Evolutionary conservation across 1,140 invertebrate genomes (phyloP).

Genomic region (Trachymyrmex septentrionalis): DNA sequence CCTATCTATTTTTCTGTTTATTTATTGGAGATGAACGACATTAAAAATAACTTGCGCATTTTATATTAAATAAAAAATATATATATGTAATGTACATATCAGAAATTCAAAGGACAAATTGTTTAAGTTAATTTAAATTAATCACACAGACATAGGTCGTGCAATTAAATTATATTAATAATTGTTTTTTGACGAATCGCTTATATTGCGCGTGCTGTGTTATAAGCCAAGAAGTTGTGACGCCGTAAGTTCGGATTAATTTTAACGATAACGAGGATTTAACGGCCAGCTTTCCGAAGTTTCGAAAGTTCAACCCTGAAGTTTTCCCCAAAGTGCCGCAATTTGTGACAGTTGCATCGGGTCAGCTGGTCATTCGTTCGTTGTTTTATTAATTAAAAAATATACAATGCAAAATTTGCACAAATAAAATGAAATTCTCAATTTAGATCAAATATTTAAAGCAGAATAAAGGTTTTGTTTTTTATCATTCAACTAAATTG

Average conservation of each 20-base stretch:
- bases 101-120: background rate
- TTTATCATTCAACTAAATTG: background rate
- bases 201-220: conserved; percentile 44
- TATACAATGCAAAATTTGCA: background rate
- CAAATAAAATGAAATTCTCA: background rate
- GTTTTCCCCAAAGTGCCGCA: conserved; percentile 39
- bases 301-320: conserved; percentile 60
- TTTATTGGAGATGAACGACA: too few species aligned
- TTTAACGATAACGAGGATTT: conserved; percentile 72
- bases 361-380: conserved; percentile 23
- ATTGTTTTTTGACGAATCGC: conserved; percentile 64
- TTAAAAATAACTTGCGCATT: background rate
- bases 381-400: conserved; percentile 66
- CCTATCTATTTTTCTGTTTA: too few species aligned
- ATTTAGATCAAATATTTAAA: background rate
- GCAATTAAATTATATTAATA: conserved; percentile 46
- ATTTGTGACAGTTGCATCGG: conserved; percentile 61
- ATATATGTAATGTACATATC: background rate
- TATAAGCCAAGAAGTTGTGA: conserved; percentile 54
- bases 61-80: background rate
- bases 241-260: conserved; percentile 66
- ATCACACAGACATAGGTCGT: background rate
- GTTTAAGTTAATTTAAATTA: background rate
- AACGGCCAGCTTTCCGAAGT: conserved; percentile 63
- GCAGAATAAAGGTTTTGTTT: background rate